Conservation (phyloP, 2,113 vertebrate species). For the Lonchura striata region DNA sequence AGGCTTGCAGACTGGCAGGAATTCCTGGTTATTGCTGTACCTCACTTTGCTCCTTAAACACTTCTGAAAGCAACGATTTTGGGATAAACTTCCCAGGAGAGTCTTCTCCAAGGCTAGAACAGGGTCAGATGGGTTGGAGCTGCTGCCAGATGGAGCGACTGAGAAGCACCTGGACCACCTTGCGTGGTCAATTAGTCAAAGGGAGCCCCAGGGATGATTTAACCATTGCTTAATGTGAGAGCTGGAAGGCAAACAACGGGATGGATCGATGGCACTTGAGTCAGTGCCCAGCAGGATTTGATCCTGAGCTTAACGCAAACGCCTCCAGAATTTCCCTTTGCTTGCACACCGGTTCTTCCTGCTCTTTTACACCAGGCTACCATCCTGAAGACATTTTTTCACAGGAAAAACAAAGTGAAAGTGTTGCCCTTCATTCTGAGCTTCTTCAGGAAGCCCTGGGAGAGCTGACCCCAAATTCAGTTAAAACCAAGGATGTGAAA, state of each 20-base stretch:
- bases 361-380: neutral
- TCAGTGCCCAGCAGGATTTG: neutral
- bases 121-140: neutral
- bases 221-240: neutral
- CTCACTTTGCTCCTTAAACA: neutral
- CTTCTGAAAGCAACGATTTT: neutral
- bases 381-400: neutral
- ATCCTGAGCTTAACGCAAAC: fast-evolving
- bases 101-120: neutral
- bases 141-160: neutral
- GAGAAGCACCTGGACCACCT: conserved; percentile 37
- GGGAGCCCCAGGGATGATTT: neutral
- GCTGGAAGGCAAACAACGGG: neutral
- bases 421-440: neutral
- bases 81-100: neutral
- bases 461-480: neutral
- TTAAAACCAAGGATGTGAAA: neutral
- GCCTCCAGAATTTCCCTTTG: neutral
- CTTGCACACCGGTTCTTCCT: neutral
- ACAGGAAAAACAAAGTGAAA: neutral
- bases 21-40: neutral
- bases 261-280: neutral
- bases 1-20: neutral
- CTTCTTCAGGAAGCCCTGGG: neutral
- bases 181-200: neutral